phyloP scores from a whole-genome alignment of 2,113 vertebrate species.

The Coptodon bakossiorum region DNA sequence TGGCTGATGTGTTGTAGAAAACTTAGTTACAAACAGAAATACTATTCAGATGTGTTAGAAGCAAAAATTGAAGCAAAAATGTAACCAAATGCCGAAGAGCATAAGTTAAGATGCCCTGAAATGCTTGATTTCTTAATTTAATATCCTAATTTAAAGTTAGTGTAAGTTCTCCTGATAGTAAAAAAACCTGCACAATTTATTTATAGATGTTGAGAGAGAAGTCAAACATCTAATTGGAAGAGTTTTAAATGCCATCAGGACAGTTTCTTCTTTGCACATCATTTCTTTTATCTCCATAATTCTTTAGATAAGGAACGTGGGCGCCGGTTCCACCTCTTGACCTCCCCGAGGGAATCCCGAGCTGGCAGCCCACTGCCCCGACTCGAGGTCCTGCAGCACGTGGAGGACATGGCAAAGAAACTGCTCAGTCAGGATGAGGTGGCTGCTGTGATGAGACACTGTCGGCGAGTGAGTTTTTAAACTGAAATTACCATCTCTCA shows the following conservation, averaged over 20 bases:
- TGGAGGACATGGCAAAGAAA: slow-evolving; percentile 81
- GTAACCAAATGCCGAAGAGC: neutral
- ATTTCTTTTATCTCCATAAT: neutral
- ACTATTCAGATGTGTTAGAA: neutral
- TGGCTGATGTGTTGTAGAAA: neutral
- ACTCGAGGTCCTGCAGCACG: slow-evolving; percentile 67
- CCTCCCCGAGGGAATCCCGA: slow-evolving; percentile 57
- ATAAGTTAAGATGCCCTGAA: neutral
- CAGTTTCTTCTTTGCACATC: neutral
- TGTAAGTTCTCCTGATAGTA: neutral
- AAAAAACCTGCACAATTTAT: neutral
- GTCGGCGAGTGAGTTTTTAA: slow-evolving; percentile 76
- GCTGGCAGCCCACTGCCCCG: slow-evolving; percentile 51
- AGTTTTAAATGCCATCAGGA: neutral
- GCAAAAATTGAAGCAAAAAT: neutral
- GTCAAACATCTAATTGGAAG: neutral
- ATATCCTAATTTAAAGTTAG: neutral
- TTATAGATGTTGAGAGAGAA: neutral
- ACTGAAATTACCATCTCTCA: neutral
- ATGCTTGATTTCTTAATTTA: neutral
- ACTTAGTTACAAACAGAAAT: neutral
- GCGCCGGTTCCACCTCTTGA: slow-evolving; percentile 57
- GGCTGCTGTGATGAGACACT: slow-evolving; percentile 85
- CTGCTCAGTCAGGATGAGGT: slow-evolving; percentile 87
- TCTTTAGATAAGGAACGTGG: slow-evolving; percentile 60